These are phyloP conservation scores for Danio kyathit DNA, from an alignment of 2,797 vertebrate genomes.

Conservation along the genomic window DNA sequence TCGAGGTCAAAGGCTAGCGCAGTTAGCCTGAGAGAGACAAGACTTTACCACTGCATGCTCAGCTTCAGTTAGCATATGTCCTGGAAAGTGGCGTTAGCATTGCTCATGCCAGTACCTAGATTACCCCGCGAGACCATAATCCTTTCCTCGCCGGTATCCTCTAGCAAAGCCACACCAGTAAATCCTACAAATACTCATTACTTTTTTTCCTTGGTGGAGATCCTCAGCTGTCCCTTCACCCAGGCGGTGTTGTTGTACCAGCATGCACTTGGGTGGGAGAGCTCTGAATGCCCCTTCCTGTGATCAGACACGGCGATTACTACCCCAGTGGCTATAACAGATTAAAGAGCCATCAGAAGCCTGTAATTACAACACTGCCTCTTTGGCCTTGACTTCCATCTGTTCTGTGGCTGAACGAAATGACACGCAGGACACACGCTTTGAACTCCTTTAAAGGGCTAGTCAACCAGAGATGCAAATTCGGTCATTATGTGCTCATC, in stretches of 20 bases:
- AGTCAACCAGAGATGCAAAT: background rate
- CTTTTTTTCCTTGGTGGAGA: conserved; percentile 1
- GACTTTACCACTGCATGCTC: background rate
- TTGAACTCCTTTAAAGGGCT: background rate
- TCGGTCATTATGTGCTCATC: background rate
- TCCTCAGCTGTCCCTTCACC: background rate
- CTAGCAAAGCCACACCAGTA: background rate
- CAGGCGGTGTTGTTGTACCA: background rate
- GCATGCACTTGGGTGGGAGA: background rate
- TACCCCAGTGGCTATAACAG: conserved; percentile 17
- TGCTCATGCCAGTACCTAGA: conserved; percentile 31
- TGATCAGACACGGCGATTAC: conserved; percentile 4
- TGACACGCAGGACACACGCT: background rate
- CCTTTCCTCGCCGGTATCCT: conserved; percentile 8
- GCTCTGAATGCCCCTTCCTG: conserved; percentile 37
- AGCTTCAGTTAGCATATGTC: conserved; percentile 43
- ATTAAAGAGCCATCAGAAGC: conserved; percentile 39
- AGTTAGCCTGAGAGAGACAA: conserved; percentile 18
- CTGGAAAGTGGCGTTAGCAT: conserved; percentile 31
- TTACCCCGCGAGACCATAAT: conserved; percentile 23
- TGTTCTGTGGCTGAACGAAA: conserved; percentile 22
- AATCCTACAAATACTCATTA: conserved; percentile 32
- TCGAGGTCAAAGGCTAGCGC: conserved; percentile 9
- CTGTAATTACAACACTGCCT: conserved; percentile 45
- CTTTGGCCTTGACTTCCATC: conserved; percentile 49